Percentiles rank a stretch among this genome's conserved stretches.
Evolutionary conservation across 2,888 invertebrate species (phyloP).

Genomic region (Tenthredo mesomela): DNA sequence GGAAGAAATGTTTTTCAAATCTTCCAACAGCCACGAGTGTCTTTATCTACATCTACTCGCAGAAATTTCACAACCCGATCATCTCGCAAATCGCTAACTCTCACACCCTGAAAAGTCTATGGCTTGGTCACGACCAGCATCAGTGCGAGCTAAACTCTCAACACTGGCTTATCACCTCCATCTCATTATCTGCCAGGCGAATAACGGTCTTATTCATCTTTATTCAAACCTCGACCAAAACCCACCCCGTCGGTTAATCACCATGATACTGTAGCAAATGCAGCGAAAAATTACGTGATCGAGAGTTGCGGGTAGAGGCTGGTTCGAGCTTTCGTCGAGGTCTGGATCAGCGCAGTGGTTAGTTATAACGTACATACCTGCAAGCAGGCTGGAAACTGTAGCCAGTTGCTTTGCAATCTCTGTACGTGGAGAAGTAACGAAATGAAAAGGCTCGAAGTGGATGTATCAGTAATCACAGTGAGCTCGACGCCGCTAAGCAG

Average conservation of each 20-base stretch:
- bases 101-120: conserved; percentile 26
- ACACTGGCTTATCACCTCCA: conserved; percentile 4
- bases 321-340: neutral
- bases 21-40: neutral
- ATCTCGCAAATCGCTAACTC: conserved; percentile 17
- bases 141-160: conserved; percentile 11
- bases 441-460: conserved; percentile 73
- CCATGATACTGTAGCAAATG: neutral
- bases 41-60: conserved; percentile 11
- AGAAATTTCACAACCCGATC: conserved; percentile 34
- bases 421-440: conserved; percentile 62
- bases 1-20: neutral
- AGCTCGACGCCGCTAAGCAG: conserved; percentile 50
- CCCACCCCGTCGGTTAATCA: neutral
- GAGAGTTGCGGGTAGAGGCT: neutral
- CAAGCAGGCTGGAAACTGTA: conserved; percentile 1
- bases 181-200: conserved; percentile 24
- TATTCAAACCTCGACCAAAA: neutral
- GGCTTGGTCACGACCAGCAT: conserved; percentile 14
- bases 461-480: conserved; percentile 75
- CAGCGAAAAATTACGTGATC: neutral
- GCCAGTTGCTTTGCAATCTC: conserved; percentile 45
- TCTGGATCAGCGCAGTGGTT: conserved; percentile 6
- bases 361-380: conserved; percentile 15
- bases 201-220: conserved; percentile 4